Evolutionary conservation across 1,140 invertebrate genomes (phyloP).

Genomic region (Tetramorium simillimum): DNA sequence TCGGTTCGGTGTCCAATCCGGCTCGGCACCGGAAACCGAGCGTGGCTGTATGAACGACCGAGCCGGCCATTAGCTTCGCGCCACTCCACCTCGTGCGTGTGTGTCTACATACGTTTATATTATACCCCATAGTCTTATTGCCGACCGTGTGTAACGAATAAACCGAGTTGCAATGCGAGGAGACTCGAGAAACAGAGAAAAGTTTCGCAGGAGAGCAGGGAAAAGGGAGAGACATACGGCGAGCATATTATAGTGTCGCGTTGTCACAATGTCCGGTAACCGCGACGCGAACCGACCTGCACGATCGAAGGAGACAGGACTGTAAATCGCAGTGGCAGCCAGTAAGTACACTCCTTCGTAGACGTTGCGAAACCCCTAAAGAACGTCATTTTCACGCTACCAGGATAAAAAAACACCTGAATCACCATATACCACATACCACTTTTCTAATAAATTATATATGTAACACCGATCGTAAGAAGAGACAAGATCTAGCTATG

Average conservation of each 20-base stretch:
- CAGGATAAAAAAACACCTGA: neutral
- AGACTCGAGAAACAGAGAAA: slow-evolving; percentile 71
- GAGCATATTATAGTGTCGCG: slow-evolving; percentile 40
- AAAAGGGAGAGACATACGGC: neutral
- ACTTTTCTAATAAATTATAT: slow-evolving; percentile 4
- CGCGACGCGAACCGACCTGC: neutral
- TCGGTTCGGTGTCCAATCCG: slow-evolving; percentile 14
- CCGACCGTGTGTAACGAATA: slow-evolving; percentile 75
- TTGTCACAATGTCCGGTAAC: slow-evolving; percentile 50
- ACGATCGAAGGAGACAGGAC: slow-evolving; percentile 26
- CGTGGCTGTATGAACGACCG: slow-evolving; percentile 70
- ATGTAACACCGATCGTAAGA: neutral
- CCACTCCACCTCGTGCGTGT: slow-evolving; percentile 69
- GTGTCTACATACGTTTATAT: slow-evolving; percentile 68
- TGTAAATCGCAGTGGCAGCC: slow-evolving; percentile 34
- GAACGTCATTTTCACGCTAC: slow-evolving; percentile 29
- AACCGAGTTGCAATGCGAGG: slow-evolving; percentile 70
- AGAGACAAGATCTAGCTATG: neutral
- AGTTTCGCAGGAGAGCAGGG: neutral
- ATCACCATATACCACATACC: too few relatives aligned
- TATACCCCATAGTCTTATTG: slow-evolving; percentile 75
- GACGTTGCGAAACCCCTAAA: neutral
- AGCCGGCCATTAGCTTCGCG: slow-evolving; percentile 76
- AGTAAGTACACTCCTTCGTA: neutral
- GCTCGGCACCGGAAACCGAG: slow-evolving; percentile 76